Conservation (phyloP, 1,140 invertebrate species). For the Penaeus chinensis region DNA sequence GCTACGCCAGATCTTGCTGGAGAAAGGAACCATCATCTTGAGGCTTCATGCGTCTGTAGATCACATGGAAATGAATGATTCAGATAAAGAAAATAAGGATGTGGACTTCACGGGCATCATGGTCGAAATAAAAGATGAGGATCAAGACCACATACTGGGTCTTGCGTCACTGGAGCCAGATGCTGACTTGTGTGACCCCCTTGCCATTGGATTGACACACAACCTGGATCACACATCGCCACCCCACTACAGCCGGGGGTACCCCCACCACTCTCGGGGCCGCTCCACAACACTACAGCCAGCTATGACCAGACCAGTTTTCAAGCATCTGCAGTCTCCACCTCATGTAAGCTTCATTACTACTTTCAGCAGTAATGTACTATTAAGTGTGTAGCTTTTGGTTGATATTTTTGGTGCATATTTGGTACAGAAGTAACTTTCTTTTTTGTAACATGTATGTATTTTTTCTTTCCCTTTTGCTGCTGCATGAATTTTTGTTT, state of each 20-base stretch:
- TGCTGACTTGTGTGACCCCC: slow-evolving; percentile 30
- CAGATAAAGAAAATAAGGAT: slow-evolving; percentile 24
- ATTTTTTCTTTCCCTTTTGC: too few relatives aligned
- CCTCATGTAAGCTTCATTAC: neutral
- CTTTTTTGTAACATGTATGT: too few relatives aligned
- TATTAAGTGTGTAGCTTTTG: too few relatives aligned
- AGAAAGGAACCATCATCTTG: slow-evolving; percentile 52
- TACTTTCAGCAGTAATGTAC: neutral
- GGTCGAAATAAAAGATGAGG: slow-evolving; percentile 40
- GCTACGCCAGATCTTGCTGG: slow-evolving; percentile 33
- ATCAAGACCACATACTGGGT: slow-evolving; percentile 24
- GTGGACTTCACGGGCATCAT: slow-evolving; percentile 55
- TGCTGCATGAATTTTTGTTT: too few relatives aligned
- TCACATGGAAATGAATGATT: slow-evolving; percentile 34
- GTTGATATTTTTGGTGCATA: too few relatives aligned
- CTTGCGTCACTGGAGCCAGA: slow-evolving; percentile 18
- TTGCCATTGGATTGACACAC: slow-evolving; percentile 10
- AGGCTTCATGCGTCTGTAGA: slow-evolving; percentile 45
- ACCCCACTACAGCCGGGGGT: slow-evolving; percentile 24
- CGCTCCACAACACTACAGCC: slow-evolving; percentile 47
- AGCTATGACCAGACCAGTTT: slow-evolving; percentile 37
- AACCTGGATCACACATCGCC: neutral
- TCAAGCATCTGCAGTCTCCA: slow-evolving; percentile 46
- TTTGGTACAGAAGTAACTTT: too few relatives aligned
- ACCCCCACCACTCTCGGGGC: neutral